Conservation (phyloP, 2,797 vertebrate genomes). For the Hephaestus fuliginosus region DNA sequence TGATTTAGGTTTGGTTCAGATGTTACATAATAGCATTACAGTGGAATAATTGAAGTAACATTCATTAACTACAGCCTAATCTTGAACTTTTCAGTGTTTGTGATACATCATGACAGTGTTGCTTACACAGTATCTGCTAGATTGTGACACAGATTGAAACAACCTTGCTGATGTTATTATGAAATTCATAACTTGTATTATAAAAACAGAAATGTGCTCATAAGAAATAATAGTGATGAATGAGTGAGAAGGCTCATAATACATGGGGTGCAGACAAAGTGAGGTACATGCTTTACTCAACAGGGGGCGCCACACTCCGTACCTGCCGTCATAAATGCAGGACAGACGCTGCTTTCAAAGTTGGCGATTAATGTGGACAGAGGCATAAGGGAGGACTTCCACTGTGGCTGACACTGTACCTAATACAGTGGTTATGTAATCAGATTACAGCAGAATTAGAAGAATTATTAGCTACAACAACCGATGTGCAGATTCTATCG, state of each 20-base stretch:
- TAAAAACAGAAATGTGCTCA: neutral
- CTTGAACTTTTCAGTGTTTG: neutral
- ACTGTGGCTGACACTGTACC: neutral
- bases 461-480: slow-evolving; percentile 54
- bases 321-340: neutral
- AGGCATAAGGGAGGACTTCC: neutral
- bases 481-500: slow-evolving; percentile 21
- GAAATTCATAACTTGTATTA: neutral
- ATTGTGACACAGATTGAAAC: neutral
- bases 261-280: neutral
- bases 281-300: slow-evolving; percentile 5
- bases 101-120: neutral
- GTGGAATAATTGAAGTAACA: slow-evolving; percentile 24
- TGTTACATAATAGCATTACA: slow-evolving; percentile 40
- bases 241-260: neutral
- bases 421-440: slow-evolving; percentile 47
- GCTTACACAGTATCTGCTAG: neutral
- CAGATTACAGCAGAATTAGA: slow-evolving; percentile 59
- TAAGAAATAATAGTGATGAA: neutral
- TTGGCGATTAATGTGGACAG: slow-evolving; percentile 5
- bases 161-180: neutral
- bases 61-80: slow-evolving; percentile 2
- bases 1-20: slow-evolving; percentile 21
- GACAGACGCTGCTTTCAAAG: slow-evolving; percentile 4
- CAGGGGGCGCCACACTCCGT: slow-evolving; percentile 54